Base-by-base conservation (phyloP, 2,888 invertebrate genomes). In the Tiliacea citrago region DNA sequence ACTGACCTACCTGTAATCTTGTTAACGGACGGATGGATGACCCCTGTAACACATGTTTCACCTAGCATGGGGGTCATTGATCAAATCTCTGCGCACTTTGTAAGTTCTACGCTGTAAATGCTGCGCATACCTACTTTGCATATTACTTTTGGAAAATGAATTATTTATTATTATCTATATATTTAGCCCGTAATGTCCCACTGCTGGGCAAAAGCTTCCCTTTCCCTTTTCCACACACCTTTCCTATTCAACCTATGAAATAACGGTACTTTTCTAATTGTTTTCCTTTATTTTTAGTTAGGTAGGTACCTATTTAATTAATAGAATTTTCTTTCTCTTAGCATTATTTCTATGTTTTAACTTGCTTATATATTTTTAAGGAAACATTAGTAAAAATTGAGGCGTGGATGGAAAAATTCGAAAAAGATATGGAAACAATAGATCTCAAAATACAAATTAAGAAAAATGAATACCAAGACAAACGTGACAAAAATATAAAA, bases 321-420 rank as follows among this genome's bases (percentile, higher is more conserved):
- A 24, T 13, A 57, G 1, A 42, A 10, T n/a, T n/a, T 53, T 18
- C 10, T 29, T 42, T 12, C 1, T 21, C 6, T 42, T 12, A 29
- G 1, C 2, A 10, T 21, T 29, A 0, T n/a, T 45, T 16, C n/a
- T 35, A 51, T 53, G 9, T 72, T 53, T 39, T 18, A 51, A 53
- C 8, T 45, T 35, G 21, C 18, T 39, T 49, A n/a, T 42, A 24
- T 29, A 0, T 51, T 57, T 88, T 79, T 8, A 65, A 96, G 95
- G 95, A 95, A 88, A 94, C 92, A 47, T 85, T 95, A n/a, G 80
- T 89, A 51, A 92, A 91, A 80, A 89, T 95, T 8, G 95, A 96
- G 65, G 61, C 82, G 0, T 94, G 93, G 93, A 96, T 96, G 95
- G 87, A 90, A 2, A 96, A 94, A 86, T 96, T 93, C 81, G 96